Evolutionary conservation across 2,888 invertebrate species (phyloP).

Genomic region (Barypeithes pellucidus): DNA sequence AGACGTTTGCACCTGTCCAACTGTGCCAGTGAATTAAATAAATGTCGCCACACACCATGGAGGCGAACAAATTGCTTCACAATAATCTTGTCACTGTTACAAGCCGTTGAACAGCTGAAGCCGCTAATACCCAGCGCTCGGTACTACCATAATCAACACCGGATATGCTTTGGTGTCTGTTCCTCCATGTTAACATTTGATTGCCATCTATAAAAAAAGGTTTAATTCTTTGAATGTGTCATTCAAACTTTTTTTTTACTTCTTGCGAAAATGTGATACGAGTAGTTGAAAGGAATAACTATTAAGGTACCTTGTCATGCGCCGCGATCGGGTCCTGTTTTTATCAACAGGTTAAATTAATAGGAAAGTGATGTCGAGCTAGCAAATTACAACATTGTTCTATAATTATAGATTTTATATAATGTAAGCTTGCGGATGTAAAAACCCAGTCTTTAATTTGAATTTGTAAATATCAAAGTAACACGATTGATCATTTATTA

Average conservation of each 20-base stretch:
- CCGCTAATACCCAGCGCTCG: slow-evolving; percentile 25
- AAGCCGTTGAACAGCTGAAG: slow-evolving; percentile 39
- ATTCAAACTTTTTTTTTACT: too few relatives aligned
- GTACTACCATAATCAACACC: slow-evolving; percentile 42
- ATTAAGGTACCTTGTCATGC: too few relatives aligned
- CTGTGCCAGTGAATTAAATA: slow-evolving; percentile 29
- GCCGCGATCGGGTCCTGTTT: too few relatives aligned
- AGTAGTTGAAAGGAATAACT: too few relatives aligned
- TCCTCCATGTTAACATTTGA: slow-evolving; percentile 38
- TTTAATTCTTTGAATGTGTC: neutral
- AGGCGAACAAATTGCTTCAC: slow-evolving; percentile 37
- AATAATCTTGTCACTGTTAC: slow-evolving; percentile 40
- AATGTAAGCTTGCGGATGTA: too few relatives aligned
- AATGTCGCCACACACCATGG: slow-evolving; percentile 31
- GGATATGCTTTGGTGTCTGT: slow-evolving; percentile 43
- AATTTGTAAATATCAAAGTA: too few relatives aligned
- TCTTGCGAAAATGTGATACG: neutral
- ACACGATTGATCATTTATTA: too few relatives aligned
- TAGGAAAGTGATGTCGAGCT: too few relatives aligned
- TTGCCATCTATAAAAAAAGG: slow-evolving; percentile 32
- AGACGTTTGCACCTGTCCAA: slow-evolving; percentile 28
- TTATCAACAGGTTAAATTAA: too few relatives aligned
- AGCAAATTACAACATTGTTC: too few relatives aligned
- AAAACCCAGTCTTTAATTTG: too few relatives aligned
- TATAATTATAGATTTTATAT: too few relatives aligned